Evolutionary conservation across 2,888 invertebrate genomes (phyloP), one percentile per base, ranked within the genome.

Genomic region (Mesochorus sp.): DNA sequence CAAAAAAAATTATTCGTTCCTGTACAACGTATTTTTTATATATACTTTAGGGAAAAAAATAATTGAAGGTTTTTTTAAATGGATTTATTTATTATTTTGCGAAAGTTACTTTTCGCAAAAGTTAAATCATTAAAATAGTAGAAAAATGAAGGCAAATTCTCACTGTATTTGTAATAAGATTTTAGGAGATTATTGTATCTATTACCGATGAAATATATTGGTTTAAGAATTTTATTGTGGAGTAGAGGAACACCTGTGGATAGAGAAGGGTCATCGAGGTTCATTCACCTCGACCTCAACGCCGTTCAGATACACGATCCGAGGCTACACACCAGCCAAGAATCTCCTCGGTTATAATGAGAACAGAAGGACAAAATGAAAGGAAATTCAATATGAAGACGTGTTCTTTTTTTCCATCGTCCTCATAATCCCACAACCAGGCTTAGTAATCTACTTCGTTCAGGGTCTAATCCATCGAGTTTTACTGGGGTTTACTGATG

Each of bases 211-310:
- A 34, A 49, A n/a, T n/a, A n/a, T n/a, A n/a, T n/a, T 28, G 26
- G 8, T 14, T 42, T 37, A 47, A 44, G 19, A 61, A 26, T 66
- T 66, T 71, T 51, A 8, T 39, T 21, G 47, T 34, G 51, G 47
- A 73, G 44, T 26, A 70, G 53, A 55, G 42, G 71, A 79, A 79
- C 79, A 79, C 75, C 79, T 79, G 79, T 79, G 39, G 75, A 62
- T 47, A 47, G 21, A 68, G 47, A 75, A 67, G 66, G 75, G 79
- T 79, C 75, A 71, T 71, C 34, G 37, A 42, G 66, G 79, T 79
- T 79, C 79, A 71, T 79, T 79, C 75, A 79, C 79, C 79, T 75
- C 79, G 66, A 62, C 71, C 66, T 71, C 74, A 66, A 31, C 39
- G 51, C 66, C 14, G 51, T 75, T 75, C 53, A 24, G 53, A 66